Base-by-base conservation (phyloP, 92 coral and sea anemone species). In the Epizoanthus illoricatus region DNA sequence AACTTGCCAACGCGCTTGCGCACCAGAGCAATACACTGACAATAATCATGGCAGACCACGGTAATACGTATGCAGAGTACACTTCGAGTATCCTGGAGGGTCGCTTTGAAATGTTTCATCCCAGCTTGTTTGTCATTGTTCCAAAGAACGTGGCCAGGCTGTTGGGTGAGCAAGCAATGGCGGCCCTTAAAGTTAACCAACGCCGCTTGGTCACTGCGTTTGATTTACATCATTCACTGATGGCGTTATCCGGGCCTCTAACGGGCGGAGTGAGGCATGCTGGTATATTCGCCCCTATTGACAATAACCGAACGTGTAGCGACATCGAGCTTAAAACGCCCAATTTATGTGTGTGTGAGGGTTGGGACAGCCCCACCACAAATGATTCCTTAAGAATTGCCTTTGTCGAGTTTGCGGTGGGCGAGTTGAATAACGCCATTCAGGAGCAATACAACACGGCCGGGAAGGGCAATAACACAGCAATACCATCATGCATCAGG, bases 91-190 rank as follows among this genome's bases (percentile, higher is more conserved):
- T 80, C 47, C 78, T 90, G 40, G 98, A 94, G 67, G 98, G 98
- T 5, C 91, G 97, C 55, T 88, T 94, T 71, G 98, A 94, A 70
- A 94, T 94, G 91, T 92, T 86, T 66, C 98, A 94, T 57, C 98
- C 98, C 1, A 87, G 92, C 81, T 70, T 94, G 74, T 92, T n/a
- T n/a, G n/a, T n/a, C n/a, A n/a, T n/a, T n/a, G n/a, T n/a, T n/a
- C n/a, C n/a, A n/a, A n/a, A n/a, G 55, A 85, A 83, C 3, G 97
- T 90, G 5, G 91, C 89, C 0, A 59, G 47, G 33, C 61, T 82
- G 5, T 40, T 94, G 41, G 98, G 98, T n/a, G 81, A 58, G 36
- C 60, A 86, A 13, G 94, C 97, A 2, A 81, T 92, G 69, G 41
- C 84, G 24, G 92, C 92, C 13, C 61, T 94, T 40, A 60, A 76